Conservation (phyloP, 2,888 invertebrate species). For the Mythimna ferrago region DNA sequence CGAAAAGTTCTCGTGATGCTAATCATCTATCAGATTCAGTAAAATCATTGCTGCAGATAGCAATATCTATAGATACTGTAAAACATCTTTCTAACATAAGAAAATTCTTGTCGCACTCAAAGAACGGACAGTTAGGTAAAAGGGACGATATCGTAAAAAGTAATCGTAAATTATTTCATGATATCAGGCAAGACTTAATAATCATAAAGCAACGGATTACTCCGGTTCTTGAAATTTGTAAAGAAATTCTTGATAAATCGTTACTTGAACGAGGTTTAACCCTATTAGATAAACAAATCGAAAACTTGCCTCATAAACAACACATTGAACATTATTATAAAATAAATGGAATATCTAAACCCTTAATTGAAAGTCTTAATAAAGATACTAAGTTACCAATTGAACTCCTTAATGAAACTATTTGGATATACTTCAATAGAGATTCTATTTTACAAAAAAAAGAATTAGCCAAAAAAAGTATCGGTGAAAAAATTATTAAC, state of each 20-base stretch:
- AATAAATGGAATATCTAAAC: not conserved
- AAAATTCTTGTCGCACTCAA: constrained; percentile 18
- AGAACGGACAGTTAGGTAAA: constrained; percentile 2
- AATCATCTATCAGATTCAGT: constrained; percentile 29
- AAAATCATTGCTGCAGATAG: constrained; percentile 30
- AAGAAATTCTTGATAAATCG: constrained; percentile 36
- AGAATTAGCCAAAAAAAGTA: not conserved
- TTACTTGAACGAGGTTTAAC: constrained; percentile 25
- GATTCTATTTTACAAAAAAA: not conserved
- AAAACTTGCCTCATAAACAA: not conserved
- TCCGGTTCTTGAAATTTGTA: constrained; percentile 24
- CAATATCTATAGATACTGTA: constrained; percentile 13
- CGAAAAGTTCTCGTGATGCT: constrained; percentile 10
- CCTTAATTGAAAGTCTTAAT: not conserved
- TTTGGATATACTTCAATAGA: not conserved
- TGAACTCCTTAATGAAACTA: constrained; percentile 30
- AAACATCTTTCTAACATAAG: constrained; percentile 21
- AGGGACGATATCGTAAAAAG: constrained; percentile 6
- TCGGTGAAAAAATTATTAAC: not conserved
- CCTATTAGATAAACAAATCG: constrained; percentile 16
- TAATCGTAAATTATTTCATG: not conserved
- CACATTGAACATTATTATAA: not conserved
- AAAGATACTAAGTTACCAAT: not conserved
- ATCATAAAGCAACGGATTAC: not conserved
- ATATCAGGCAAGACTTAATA: constrained; percentile 8